Percentiles rank a stretch among this genome's conserved stretches.
phyloP scores from a whole-genome alignment of 1,140 invertebrate genomes.

The Andrena cerasifolii region DNA sequence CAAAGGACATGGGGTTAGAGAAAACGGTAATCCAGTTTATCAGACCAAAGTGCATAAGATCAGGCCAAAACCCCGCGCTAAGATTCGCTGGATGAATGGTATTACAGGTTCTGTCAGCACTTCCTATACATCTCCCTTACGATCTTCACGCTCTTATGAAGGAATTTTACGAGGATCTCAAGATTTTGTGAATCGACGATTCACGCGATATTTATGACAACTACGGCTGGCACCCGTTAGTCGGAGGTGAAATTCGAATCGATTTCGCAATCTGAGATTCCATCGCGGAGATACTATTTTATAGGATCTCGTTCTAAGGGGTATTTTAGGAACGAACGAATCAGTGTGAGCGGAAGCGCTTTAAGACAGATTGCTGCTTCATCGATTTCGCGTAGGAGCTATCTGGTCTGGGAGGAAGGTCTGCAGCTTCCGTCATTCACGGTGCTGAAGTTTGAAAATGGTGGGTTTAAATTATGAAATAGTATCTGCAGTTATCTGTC shows the following conservation, averaged over 20 bases:
- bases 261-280: conserved; percentile 1
- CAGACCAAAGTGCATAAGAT: conserved; percentile 71
- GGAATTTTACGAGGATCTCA: conserved; percentile 36
- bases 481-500: no score
- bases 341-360: background rate
- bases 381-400: background rate
- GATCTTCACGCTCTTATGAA: conserved; percentile 36
- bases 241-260: background rate
- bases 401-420: no score
- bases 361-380: background rate
- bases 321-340: background rate
- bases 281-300: background rate
- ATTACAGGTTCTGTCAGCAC: conserved; percentile 64
- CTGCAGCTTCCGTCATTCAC: no score
- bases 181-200: background rate
- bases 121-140: conserved; percentile 14
- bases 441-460: no score
- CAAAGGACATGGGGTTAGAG: conserved; percentile 20
- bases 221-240: background rate
- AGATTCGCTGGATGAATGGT: conserved; percentile 71
- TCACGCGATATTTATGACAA: background rate
- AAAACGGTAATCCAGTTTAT: conserved; percentile 71
- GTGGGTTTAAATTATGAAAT: no score
- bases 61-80: conserved; percentile 67
- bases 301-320: background rate